phyloP scores from a whole-genome alignment of 1,140 invertebrate genomes.

The Drosophila equinoxialis region DNA sequence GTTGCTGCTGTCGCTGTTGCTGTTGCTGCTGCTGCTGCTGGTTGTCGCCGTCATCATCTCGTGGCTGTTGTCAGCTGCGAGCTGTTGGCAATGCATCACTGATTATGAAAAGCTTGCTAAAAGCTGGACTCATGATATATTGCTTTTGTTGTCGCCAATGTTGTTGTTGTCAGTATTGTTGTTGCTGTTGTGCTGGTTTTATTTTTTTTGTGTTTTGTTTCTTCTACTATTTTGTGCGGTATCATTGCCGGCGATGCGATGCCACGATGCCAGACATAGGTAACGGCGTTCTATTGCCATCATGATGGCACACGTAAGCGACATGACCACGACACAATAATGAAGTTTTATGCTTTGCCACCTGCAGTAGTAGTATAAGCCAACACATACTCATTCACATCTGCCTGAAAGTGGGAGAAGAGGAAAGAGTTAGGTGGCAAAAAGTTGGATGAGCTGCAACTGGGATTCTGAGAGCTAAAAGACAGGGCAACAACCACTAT shows the following conservation, averaged over 20 bases:
- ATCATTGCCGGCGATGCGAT: slow-evolving; percentile 64
- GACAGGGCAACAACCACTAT: slow-evolving; percentile 24
- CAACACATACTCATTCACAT: slow-evolving; percentile 42
- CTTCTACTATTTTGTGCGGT: slow-evolving; percentile 59
- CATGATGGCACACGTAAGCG: slow-evolving; percentile 68
- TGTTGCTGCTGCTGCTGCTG: slow-evolving; percentile 31
- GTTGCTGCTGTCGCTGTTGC: slow-evolving; percentile 2
- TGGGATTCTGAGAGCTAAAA: slow-evolving; percentile 34
- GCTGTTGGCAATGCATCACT: slow-evolving; percentile 79
- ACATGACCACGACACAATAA: slow-evolving; percentile 79
- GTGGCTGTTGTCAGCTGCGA: slow-evolving; percentile 57
- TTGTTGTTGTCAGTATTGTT: slow-evolving; percentile 28
- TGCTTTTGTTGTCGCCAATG: slow-evolving; percentile 56
- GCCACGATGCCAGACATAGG: slow-evolving; percentile 35
- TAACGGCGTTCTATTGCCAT: slow-evolving; percentile 63
- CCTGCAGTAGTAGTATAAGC: slow-evolving; percentile 34
- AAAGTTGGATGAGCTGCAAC: slow-evolving; percentile 12
- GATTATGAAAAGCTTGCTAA: slow-evolving; percentile 81
- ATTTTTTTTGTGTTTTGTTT: slow-evolving; percentile 15
- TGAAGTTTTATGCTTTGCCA: slow-evolving; percentile 81
- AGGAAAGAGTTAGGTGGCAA: slow-evolving; percentile 8
- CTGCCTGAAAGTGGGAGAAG: not conserved
- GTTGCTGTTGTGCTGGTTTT: slow-evolving; percentile 20
- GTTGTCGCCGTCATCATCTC: slow-evolving; percentile 41
- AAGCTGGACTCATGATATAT: slow-evolving; percentile 79